Evolutionary conservation across 1,140 invertebrate species (phyloP), one percentile per base, ranked within the genome.

Genomic region (Tenebrio molitor): DNA sequence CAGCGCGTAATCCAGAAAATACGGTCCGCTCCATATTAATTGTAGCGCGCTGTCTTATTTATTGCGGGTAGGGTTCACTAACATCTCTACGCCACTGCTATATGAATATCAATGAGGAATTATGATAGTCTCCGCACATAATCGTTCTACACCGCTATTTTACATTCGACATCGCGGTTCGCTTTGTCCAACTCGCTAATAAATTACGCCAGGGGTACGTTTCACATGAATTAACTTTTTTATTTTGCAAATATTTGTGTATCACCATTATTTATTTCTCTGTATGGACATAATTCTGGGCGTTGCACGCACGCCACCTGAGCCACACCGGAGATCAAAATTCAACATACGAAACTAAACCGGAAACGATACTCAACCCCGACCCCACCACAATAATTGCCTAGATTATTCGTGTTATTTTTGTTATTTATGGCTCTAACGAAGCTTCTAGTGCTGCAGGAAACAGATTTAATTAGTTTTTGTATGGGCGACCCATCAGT

Each of bases 51-150:
- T 17, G 44, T 10, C 17, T 66, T 72, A 72, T 72, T 72, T 72
- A 72, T 72, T 10, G 23, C 1, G 41, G 65, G 23, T 68, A 21
- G 44, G 44, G 41, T 46, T 46, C 41, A 46, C 19, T 29, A 68
- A 68, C 44, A 76, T 65, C 66, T 42, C 74, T 74, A 76, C 77
- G 74, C 77, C 77, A 78, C 73, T 78, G 75, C 36, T 50, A 69
- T 74, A 75, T 77, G 77, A 77, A 78, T 76, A 78, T 78, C 77
- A 77, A 78, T 78, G 74, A 70, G 72, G 64, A 79, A 78, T 79
- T 79, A 79, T 79, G 78, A 77, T 76, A 76, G 69, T 72, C 63
- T 72, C 65, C 63, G 72, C 75, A 68, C 73, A 79, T 79, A 79
- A 78, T 78, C 78, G 75, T 74, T 79, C 73, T 76, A 72, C 75